Conservation (phyloP, 2,113 vertebrate species). For the Mirza zaza region DNA sequence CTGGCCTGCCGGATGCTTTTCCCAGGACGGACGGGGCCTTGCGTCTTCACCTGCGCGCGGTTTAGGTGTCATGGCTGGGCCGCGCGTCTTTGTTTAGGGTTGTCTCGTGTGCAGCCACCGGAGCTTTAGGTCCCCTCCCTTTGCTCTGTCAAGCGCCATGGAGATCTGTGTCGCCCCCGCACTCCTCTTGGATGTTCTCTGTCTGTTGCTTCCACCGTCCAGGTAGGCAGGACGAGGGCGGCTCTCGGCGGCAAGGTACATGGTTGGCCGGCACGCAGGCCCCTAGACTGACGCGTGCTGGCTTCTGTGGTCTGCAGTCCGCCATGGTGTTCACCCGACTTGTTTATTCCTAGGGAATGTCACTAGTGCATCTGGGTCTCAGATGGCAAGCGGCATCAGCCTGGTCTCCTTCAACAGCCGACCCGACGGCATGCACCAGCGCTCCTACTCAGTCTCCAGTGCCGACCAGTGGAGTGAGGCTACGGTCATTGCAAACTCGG, state of each 20-base stretch:
- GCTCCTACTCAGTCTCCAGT: slow-evolving; percentile 98
- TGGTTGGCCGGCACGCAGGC: rapidly evolving
- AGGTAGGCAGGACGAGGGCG: rapidly evolving
- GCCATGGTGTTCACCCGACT: slow-evolving; percentile 74
- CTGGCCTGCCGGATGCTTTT: too few relatives aligned
- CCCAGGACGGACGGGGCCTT: not conserved
- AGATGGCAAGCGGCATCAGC: slow-evolving; percentile 94
- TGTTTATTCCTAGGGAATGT: slow-evolving; percentile 89
- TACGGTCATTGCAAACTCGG: slow-evolving; percentile 96
- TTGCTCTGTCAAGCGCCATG: rapidly evolving
- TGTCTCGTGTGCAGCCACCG: rapidly evolving
- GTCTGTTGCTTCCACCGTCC: rapidly evolving
- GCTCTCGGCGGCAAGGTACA: rapidly evolving
- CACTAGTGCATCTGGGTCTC: slow-evolving; percentile 92
- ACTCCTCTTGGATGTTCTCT: rapidly evolving
- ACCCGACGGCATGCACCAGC: slow-evolving; percentile 95
- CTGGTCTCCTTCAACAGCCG: slow-evolving; percentile 95
- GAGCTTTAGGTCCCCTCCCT: rapidly evolving
- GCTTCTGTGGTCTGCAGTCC: slow-evolving; percentile 21
- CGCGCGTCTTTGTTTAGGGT: rapidly evolving
- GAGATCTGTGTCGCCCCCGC: rapidly evolving
- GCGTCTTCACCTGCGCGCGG: not conserved
- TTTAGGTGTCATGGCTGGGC: rapidly evolving
- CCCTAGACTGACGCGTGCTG: not conserved
- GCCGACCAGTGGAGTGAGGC: slow-evolving; percentile 99